phyloP scores from a whole-genome alignment of 1,140 invertebrate genomes.

The Goniozus legneri region DNA sequence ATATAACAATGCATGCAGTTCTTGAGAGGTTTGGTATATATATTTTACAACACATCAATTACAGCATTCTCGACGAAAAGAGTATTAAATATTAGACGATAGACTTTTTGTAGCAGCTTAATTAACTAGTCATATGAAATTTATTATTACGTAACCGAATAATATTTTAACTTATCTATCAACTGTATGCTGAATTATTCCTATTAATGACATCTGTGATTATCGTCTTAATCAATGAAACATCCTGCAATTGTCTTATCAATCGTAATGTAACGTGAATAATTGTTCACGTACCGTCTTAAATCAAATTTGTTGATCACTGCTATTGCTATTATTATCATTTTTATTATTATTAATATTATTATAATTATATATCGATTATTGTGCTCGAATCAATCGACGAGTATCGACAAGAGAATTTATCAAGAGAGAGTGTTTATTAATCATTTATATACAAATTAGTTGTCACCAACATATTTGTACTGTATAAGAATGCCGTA shows the following conservation, averaged over 20 bases:
- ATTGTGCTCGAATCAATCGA: slow-evolving; percentile 9
- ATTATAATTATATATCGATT: slow-evolving; percentile 28
- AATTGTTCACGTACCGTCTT: slow-evolving; percentile 4
- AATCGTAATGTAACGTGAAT: neutral
- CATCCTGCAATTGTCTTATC: slow-evolving; percentile 18
- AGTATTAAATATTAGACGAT: too few species aligned
- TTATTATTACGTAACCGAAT: too few species aligned
- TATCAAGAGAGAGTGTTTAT: slow-evolving; percentile 27
- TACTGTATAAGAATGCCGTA: slow-evolving; percentile 28
- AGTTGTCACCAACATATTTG: slow-evolving; percentile 29
- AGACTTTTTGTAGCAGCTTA: too few species aligned
- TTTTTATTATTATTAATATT: slow-evolving; percentile 22
- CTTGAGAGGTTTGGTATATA: too few species aligned
- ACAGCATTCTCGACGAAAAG: too few species aligned
- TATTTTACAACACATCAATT: too few species aligned
- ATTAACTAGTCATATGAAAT: too few species aligned
- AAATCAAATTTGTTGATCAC: slow-evolving; percentile 24
- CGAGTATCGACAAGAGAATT: slow-evolving; percentile 26
- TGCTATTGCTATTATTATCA: slow-evolving; percentile 22
- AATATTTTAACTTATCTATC: too few species aligned
- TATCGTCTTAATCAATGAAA: slow-evolving; percentile 11
- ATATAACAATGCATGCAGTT: too few species aligned
- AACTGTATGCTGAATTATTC: too few species aligned
- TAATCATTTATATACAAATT: slow-evolving; percentile 25
- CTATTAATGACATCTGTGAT: neutral